A percentile compares a stretch with the other conserved stretches of the same genome.
Evolutionary conservation across 1,140 invertebrate genomes (phyloP).

Genomic region (Drosophila ananassae): DNA sequence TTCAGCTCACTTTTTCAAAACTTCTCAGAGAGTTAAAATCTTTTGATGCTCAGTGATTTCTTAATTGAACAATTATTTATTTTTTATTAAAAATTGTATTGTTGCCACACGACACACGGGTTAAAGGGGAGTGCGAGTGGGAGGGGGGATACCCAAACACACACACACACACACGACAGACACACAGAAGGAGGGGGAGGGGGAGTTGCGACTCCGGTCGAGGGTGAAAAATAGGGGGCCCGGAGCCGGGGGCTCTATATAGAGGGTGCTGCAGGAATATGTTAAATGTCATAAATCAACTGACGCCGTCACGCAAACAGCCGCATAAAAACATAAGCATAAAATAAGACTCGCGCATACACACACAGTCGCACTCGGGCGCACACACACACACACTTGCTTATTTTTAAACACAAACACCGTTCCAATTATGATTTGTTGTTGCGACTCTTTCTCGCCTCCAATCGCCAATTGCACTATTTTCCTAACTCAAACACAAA

Average conservation of each 20-base stretch:
- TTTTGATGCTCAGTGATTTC: neutral
- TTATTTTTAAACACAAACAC: slow-evolving; percentile 16
- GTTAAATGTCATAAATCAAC: slow-evolving; percentile 73
- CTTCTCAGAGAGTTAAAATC: neutral
- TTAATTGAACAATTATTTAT: neutral
- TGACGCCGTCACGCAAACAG: slow-evolving; percentile 27
- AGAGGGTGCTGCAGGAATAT: slow-evolving; percentile 26
- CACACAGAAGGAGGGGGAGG: neutral
- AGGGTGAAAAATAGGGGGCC: neutral
- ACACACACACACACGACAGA: slow-evolving; percentile 21
- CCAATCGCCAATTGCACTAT: slow-evolving; percentile 32
- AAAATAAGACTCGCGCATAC: slow-evolving; percentile 13
- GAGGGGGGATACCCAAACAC: slow-evolving; percentile 45
- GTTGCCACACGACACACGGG: neutral
- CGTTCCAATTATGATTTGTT: slow-evolving; percentile 21
- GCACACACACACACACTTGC: slow-evolving; percentile 2
- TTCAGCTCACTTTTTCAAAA: neutral
- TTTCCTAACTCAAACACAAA: slow-evolving; percentile 15
- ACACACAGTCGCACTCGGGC: slow-evolving; percentile 25
- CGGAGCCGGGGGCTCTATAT: neutral
- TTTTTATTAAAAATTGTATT: neutral
- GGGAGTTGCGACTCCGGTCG: neutral
- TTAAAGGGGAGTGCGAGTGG: slow-evolving; percentile 17
- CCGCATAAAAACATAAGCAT: slow-evolving; percentile 35
- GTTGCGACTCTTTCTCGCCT: slow-evolving; percentile 4